Evolutionary conservation across 2,888 invertebrate species (phyloP).

Genomic region (Philereme vetulata): DNA sequence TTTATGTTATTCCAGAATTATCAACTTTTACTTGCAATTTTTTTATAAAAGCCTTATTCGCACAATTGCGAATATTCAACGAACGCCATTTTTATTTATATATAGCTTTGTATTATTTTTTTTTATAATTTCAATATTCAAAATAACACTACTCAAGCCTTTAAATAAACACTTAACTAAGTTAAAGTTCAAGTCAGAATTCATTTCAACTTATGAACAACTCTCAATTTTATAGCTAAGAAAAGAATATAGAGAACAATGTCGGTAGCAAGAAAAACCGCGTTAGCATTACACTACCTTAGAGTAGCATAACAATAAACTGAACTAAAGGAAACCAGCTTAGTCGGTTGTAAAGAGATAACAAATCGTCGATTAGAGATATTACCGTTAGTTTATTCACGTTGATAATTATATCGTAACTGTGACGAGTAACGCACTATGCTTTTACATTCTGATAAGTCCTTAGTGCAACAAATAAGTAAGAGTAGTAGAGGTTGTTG

Average conservation of each 20-base stretch:
- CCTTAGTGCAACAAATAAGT: no score
- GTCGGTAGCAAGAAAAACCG: conserved; percentile 71
- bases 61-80: no score
- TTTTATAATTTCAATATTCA: background rate
- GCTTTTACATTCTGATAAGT: no score
- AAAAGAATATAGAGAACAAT: conserved; percentile 21
- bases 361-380: conserved; percentile 19
- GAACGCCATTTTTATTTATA: no score
- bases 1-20: no score
- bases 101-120: background rate
- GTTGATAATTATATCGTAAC: no score
- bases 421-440: no score
- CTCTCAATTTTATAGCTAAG: background rate
- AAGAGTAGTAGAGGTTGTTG: no score
- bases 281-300: conserved; percentile 68
- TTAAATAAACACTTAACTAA: background rate
- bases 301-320: conserved; percentile 78
- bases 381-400: no score
- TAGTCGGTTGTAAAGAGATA: conserved; percentile 73
- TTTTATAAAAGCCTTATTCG: no score
- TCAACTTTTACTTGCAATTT: no score
- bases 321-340: conserved; percentile 73
- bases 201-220: background rate
- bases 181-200: background rate
- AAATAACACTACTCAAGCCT: background rate